Conservation (phyloP, 2,888 invertebrate genomes). For the Eupithecia inturbata region DNA sequence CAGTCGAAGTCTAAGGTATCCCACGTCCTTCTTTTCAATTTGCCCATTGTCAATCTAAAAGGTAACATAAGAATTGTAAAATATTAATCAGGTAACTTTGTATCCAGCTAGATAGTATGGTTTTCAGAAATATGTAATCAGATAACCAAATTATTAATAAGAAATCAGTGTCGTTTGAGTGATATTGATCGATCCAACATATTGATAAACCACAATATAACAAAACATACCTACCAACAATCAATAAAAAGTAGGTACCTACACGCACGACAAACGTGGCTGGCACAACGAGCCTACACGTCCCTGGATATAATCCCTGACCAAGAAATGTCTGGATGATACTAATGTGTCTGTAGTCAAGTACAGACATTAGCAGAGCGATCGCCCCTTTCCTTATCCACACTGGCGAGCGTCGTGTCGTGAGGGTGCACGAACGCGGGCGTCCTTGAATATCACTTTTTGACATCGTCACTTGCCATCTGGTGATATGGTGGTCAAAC, state of each 20-base stretch:
- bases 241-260: not conserved
- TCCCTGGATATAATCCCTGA: not conserved
- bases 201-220: not conserved
- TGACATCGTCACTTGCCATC: too few relatives aligned
- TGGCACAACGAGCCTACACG: not conserved
- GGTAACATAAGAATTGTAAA: not conserved
- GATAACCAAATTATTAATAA: not conserved
- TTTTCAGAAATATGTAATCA: not conserved
- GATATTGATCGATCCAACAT: not conserved
- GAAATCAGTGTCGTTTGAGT: not conserved
- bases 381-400: not conserved
- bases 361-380: not conserved
- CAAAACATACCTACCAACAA: not conserved
- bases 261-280: not conserved
- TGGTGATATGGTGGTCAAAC: too few relatives aligned
- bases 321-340: not conserved
- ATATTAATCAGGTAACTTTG: not conserved
- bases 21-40: constrained; percentile 83
- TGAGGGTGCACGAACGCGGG: not conserved
- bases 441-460: too few relatives aligned
- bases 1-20: constrained; percentile 85
- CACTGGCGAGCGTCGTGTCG: not conserved
- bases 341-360: not conserved
- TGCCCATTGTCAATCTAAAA: constrained; percentile 62
- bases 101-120: not conserved